Percentiles rank a stretch among this genome's conserved stretches.
Evolutionary conservation across 1,140 invertebrate genomes (phyloP).

Genomic region (Thaumetopoea pityocampa): DNA sequence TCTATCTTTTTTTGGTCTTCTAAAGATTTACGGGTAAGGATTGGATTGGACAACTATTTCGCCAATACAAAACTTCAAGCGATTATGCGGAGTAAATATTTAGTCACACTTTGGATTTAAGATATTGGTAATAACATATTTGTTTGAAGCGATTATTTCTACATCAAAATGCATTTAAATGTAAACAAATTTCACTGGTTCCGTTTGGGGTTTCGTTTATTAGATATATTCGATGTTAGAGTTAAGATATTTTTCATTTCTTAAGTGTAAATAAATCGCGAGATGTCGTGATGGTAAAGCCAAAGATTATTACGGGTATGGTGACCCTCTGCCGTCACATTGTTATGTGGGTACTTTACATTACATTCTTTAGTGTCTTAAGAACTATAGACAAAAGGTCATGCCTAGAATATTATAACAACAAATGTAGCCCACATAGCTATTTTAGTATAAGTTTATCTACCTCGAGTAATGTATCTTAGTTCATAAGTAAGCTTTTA

Average conservation of each 20-base stretch:
- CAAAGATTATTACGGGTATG: slow-evolving; percentile 77
- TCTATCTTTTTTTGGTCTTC: no score
- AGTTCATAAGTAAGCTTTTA: slow-evolving; percentile 63
- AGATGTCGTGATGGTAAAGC: slow-evolving; percentile 75
- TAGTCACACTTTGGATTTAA: no score
- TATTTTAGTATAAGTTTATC: slow-evolving; percentile 64
- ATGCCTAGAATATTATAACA: background rate
- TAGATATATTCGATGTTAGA: slow-evolving; percentile 21
- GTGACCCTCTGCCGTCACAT: slow-evolving; percentile 75
- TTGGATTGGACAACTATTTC: slow-evolving; percentile 27
- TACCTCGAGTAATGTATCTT: slow-evolving; percentile 73
- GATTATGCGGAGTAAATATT: slow-evolving; percentile 4
- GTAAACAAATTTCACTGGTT: slow-evolving; percentile 37
- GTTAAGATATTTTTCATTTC: slow-evolving; percentile 38
- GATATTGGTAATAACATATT: no score
- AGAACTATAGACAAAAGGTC: background rate
- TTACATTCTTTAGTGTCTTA: slow-evolving; percentile 25
- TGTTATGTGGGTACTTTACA: slow-evolving; percentile 41
- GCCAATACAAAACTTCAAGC: slow-evolving; percentile 16
- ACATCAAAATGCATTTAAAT: slow-evolving; percentile 49
- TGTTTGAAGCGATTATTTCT: slow-evolving; percentile 20
- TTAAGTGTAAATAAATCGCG: slow-evolving; percentile 62
- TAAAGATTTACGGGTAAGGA: slow-evolving; percentile 2
- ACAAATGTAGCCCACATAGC: slow-evolving; percentile 48
- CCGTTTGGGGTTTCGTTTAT: slow-evolving; percentile 33